These are phyloP conservation scores for Vimba vimba DNA, from an alignment of 2,113 vertebrate genomes.

Conservation along the genomic window DNA sequence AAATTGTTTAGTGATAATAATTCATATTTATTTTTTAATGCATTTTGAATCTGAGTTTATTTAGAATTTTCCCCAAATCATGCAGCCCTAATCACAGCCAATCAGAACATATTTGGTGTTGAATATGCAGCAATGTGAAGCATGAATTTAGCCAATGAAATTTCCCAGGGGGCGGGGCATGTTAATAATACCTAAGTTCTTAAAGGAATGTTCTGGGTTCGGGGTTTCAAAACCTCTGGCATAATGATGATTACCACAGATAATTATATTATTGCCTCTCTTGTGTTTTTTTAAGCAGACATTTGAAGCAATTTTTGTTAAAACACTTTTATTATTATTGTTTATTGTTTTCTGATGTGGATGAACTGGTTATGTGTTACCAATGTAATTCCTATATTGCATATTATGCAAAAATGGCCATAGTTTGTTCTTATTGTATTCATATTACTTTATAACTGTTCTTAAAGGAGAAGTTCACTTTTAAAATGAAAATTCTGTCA, in stretches of 20 bases:
- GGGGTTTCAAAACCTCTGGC: not conserved
- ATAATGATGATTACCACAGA: not conserved
- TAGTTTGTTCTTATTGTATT: too few relatives aligned
- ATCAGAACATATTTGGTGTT: not conserved
- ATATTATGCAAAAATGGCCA: too few relatives aligned
- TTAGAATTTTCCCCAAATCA: not conserved
- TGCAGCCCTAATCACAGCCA: not conserved
- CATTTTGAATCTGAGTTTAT: not conserved
- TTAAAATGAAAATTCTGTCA: too few relatives aligned
- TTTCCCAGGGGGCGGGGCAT: not conserved
- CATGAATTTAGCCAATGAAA: not conserved
- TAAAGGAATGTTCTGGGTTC: not conserved
- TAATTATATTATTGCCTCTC: not conserved
- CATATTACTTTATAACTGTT: too few relatives aligned
- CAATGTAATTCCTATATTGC: too few relatives aligned
- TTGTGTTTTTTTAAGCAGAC: not conserved
- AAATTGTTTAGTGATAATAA: too few relatives aligned
- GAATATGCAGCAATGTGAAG: not conserved
- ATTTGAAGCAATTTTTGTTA: not conserved
- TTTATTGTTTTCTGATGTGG: not conserved
- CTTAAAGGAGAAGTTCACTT: too few relatives aligned
- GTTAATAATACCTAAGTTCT: not conserved
- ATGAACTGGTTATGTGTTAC: too few relatives aligned
- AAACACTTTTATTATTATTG: not conserved
- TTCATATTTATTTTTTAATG: too few relatives aligned